A percentile compares a stretch with the other conserved stretches of the same genome.
phyloP scores from a whole-genome alignment of 2,113 vertebrate genomes.

The Electrona antarctica region DNA sequence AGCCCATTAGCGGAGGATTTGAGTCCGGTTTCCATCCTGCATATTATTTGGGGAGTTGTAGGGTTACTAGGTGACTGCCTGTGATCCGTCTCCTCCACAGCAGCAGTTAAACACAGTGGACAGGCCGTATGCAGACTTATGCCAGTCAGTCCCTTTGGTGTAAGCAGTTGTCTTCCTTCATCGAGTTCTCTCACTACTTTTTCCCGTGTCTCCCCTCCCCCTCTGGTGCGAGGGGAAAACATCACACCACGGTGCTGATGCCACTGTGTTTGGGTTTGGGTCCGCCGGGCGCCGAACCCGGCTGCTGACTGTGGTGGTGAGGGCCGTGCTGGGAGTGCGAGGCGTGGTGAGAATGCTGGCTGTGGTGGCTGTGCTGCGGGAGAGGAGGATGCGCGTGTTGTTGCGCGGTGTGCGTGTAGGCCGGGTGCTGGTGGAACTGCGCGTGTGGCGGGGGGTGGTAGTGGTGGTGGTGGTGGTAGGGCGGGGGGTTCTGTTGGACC shows the following conservation, averaged over 20 bases:
- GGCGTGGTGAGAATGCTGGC: conserved; percentile 76
- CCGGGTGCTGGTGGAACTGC: conserved; percentile 83
- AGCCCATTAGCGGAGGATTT: conserved; percentile 71
- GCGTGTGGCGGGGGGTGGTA: conserved; percentile 87
- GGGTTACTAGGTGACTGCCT: conserved; percentile 60
- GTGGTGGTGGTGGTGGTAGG: conserved; percentile 94
- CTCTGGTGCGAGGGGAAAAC: conserved; percentile 33
- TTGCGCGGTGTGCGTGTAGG: conserved; percentile 77
- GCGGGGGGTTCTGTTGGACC: conserved; percentile 87
- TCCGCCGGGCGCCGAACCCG: conserved; percentile 73
- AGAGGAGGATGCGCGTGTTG: conserved; percentile 59
- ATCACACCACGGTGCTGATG: conserved; percentile 96
- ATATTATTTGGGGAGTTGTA: conserved; percentile 64
- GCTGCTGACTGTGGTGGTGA: conserved; percentile 84
- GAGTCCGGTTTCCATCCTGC: conserved; percentile 70
- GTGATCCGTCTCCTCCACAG: conserved; percentile 65
- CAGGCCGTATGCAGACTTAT: conserved; percentile 67
- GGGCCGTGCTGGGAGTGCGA: conserved; percentile 76
- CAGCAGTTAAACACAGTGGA: conserved; percentile 76
- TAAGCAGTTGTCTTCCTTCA: conserved; percentile 59
- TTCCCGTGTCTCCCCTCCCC: neutral
- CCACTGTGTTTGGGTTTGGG: conserved; percentile 94
- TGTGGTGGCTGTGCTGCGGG: conserved; percentile 75
- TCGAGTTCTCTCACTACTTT: conserved; percentile 17
- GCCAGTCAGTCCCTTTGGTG: conserved; percentile 77